phyloP scores from a whole-genome alignment of 2,888 invertebrate species.

The Drosophila demipolita region DNA sequence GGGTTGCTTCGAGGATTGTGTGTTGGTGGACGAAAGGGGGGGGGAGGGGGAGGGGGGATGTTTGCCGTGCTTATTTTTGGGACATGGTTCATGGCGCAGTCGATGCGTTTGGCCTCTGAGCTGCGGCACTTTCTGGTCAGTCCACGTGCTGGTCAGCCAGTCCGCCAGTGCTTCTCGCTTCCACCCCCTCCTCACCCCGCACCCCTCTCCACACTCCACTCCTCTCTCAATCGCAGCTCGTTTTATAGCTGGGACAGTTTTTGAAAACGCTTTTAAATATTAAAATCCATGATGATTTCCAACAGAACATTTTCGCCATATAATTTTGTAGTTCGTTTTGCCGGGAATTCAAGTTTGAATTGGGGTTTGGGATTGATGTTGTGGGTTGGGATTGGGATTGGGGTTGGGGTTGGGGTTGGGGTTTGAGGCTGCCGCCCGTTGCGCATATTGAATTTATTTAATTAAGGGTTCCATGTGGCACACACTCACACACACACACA shows the following conservation, averaged over 20 bases:
- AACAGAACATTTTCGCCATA: slow-evolving; percentile 73
- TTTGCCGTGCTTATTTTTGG: slow-evolving; percentile 39
- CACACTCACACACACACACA: slow-evolving; percentile 44
- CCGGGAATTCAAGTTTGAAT: slow-evolving; percentile 23
- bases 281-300: slow-evolving; percentile 84
- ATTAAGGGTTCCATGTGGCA: slow-evolving; percentile 81
- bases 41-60: not conserved
- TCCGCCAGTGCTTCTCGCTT: not conserved
- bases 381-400: slow-evolving; percentile 4
- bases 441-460: slow-evolving; percentile 85
- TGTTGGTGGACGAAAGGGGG: too few species aligned
- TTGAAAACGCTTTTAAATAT: slow-evolving; percentile 83
- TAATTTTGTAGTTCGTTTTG: slow-evolving; percentile 66
- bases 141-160: slow-evolving; percentile 64
- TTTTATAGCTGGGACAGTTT: slow-evolving; percentile 59
- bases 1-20: slow-evolving; percentile 21
- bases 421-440: slow-evolving; percentile 62
- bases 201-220: not conserved
- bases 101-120: slow-evolving; percentile 79
- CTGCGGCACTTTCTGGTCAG: slow-evolving; percentile 72
- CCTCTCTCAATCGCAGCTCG: slow-evolving; percentile 5
- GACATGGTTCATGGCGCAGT: slow-evolving; percentile 56
- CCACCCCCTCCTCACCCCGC: not conserved
- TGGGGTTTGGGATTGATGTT: not conserved
- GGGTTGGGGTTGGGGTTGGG: slow-evolving; percentile 1